phyloP scores from a whole-genome alignment of 30 jellyfish, hydroid and myxozoan species.

The Pseudorhiza aurosa region DNA sequence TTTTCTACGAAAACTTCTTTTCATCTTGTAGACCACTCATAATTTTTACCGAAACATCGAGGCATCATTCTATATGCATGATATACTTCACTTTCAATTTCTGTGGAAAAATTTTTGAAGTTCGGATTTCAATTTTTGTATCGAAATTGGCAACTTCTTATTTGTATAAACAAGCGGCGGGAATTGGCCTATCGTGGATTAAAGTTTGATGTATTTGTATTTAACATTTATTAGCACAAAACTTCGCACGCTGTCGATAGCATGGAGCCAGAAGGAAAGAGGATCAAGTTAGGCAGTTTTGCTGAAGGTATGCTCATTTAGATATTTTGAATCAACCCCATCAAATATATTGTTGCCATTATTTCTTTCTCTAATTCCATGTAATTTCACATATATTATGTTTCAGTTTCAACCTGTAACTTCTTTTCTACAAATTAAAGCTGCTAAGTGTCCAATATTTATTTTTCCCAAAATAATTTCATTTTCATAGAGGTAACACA shows the following conservation, averaged over 20 bases:
- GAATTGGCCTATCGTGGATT: neutral
- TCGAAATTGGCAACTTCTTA: no score
- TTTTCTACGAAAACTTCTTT: no score
- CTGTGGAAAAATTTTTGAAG: neutral
- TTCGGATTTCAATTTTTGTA: neutral
- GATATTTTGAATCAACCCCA: neutral
- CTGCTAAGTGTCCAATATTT: neutral
- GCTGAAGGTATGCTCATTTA: neutral
- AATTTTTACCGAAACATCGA: no score
- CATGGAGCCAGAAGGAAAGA: slow-evolving; percentile 14
- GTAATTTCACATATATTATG: neutral
- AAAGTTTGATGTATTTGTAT: neutral
- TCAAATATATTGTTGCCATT: neutral
- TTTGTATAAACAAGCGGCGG: no score
- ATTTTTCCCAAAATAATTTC: neutral
- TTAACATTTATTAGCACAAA: neutral
- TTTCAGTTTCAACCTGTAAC: neutral
- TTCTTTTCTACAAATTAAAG: neutral
- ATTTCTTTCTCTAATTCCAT: neutral
- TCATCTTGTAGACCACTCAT: no score
- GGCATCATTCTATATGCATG: no score
- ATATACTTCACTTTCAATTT: no score
- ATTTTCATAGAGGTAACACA: neutral
- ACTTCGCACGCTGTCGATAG: neutral
- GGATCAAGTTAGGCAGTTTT: slow-evolving; percentile 3